Percentiles rank a stretch among this genome's conserved stretches.
Evolutionary conservation across 1,140 invertebrate genomes (phyloP).

Genomic region (Luehdorfia chinensis): DNA sequence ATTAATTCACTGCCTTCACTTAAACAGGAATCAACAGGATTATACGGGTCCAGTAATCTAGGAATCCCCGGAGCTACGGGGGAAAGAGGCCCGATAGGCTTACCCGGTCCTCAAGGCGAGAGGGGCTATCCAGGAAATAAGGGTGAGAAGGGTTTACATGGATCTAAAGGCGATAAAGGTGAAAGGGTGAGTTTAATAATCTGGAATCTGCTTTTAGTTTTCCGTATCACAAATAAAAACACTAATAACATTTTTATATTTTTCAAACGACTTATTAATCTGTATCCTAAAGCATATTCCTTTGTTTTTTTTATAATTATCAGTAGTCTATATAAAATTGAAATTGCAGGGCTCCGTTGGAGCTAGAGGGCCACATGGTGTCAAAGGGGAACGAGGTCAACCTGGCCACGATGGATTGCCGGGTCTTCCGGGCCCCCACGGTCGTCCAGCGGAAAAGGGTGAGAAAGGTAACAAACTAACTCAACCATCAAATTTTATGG

Average conservation of each 20-base stretch:
- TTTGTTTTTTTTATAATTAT: too few relatives aligned
- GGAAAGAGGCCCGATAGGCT: constrained; percentile 81
- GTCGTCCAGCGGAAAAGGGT: constrained; percentile 75
- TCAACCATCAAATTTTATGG: constrained; percentile 73
- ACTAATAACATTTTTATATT: too few relatives aligned
- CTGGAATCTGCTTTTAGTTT: constrained; percentile 15
- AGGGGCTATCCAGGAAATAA: constrained; percentile 81
- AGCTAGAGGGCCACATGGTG: constrained; percentile 58
- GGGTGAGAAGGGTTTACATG: constrained; percentile 81
- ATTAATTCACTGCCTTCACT: constrained; percentile 9
- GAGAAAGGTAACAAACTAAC: constrained; percentile 76
- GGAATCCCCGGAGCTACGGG: constrained; percentile 83
- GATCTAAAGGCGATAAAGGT: constrained; percentile 84
- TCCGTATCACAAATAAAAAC: background rate
- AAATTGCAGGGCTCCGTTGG: constrained; percentile 55
- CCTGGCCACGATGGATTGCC: constrained; percentile 57
- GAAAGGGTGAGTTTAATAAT: constrained; percentile 76
- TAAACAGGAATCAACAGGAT: constrained; percentile 75
- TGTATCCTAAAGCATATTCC: too few relatives aligned
- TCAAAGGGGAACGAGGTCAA: constrained; percentile 58
- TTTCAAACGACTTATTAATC: too few relatives aligned
- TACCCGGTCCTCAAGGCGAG: constrained; percentile 81
- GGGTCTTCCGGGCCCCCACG: constrained; percentile 68
- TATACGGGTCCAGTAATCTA: constrained; percentile 78
- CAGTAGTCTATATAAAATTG: too few relatives aligned